Percentiles rank a stretch among this genome's conserved stretches.
Evolutionary conservation across 2,888 invertebrate species (phyloP).

Genomic region (Leptinotarsa juncta): DNA sequence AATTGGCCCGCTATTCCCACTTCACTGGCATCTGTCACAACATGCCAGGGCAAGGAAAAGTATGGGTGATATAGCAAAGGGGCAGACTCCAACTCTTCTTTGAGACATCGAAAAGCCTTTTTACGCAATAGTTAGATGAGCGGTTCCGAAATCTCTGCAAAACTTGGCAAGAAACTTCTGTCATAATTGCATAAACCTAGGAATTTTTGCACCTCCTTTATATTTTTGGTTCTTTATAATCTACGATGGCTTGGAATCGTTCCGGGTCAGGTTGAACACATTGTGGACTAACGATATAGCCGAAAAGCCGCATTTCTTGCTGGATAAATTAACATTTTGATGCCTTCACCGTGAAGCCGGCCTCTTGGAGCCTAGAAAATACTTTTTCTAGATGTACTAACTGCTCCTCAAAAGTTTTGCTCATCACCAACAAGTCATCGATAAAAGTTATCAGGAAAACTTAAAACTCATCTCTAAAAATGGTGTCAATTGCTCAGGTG

Average conservation of each 20-base stretch:
- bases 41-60: not conserved
- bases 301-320: slow-evolving; percentile 18
- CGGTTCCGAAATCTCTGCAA: slow-evolving; percentile 19
- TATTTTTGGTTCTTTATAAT: slow-evolving; percentile 28
- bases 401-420: slow-evolving; percentile 6
- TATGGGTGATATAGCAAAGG: not conserved
- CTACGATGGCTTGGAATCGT: slow-evolving; percentile 22
- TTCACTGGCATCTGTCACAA: not conserved
- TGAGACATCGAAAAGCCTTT: not conserved
- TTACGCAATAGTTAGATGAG: not conserved
- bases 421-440: slow-evolving; percentile 21
- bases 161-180: slow-evolving; percentile 25
- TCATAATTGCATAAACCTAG: slow-evolving; percentile 29
- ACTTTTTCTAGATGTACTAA: slow-evolving; percentile 18
- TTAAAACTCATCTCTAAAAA: slow-evolving; percentile 6
- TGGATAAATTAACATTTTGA: slow-evolving; percentile 23
- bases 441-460: slow-evolving; percentile 1
- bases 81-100: not conserved
- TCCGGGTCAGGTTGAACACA: slow-evolving; percentile 22
- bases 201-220: slow-evolving; percentile 27
- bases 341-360: slow-evolving; percentile 24
- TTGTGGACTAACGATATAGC: slow-evolving; percentile 18
- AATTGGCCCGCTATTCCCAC: too few species aligned
- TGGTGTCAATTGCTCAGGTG: slow-evolving; percentile 8
- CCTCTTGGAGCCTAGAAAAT: slow-evolving; percentile 6